Evolutionary conservation across 2,113 vertebrate genomes (phyloP).

Genomic region (cattle (Bos taurus)): DNA sequence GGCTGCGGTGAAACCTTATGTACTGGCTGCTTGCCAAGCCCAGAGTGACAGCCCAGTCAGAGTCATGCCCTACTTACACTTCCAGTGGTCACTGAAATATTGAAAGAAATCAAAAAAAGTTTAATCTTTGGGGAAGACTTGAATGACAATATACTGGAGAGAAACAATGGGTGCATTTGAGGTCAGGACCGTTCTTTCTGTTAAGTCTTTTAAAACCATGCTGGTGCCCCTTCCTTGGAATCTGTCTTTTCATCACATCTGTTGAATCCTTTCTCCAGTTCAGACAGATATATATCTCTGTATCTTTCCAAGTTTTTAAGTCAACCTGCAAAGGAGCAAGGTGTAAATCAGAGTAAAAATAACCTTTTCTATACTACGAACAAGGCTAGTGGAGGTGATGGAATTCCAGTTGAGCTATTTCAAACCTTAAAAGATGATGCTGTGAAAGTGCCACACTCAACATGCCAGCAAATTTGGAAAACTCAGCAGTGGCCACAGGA

Average conservation of each 20-base stretch:
- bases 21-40: background rate
- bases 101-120: background rate
- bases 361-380: background rate
- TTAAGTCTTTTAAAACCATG: background rate
- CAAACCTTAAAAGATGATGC: background rate
- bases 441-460: background rate
- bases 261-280: background rate
- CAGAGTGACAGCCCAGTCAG: background rate
- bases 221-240: background rate
- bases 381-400: background rate
- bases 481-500: background rate
- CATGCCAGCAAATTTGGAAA: background rate
- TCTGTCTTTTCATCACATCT: background rate
- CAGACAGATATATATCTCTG: background rate
- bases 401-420: background rate
- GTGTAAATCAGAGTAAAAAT: background rate
- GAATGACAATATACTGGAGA: background rate
- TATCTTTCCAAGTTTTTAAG: background rate
- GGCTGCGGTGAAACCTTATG: background rate
- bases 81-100: background rate
- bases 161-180: accelerated
- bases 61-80: background rate
- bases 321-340: background rate
- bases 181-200: background rate
- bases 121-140: background rate